phyloP scores from a whole-genome alignment of 2,113 vertebrate genomes.

The Notechis scutatus region DNA sequence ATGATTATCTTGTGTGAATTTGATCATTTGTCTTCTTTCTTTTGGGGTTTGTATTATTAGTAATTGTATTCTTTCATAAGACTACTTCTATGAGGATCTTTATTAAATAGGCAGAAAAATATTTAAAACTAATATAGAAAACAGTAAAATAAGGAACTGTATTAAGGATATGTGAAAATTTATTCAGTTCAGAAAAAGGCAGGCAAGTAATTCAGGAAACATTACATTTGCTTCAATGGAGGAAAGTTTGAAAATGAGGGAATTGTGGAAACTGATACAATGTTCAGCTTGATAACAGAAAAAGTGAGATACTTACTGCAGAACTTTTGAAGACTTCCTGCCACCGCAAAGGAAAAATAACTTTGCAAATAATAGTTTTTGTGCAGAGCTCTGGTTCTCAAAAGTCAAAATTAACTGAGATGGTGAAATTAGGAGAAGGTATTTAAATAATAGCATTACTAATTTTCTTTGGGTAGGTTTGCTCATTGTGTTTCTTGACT shows the following conservation, averaged over 20 bases:
- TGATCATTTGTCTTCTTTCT: background rate
- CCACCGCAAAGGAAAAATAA: background rate
- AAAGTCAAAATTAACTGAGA: too few relatives aligned
- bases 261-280: background rate
- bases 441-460: too few relatives aligned
- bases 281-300: background rate
- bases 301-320: background rate
- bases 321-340: background rate
- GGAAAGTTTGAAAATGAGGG: background rate
- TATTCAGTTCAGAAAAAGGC: background rate
- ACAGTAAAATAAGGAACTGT: background rate
- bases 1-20: background rate
- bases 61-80: background rate
- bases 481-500: too few relatives aligned
- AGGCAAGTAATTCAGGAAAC: background rate
- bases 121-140: background rate
- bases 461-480: too few relatives aligned
- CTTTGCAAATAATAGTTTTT: too few relatives aligned
- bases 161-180: background rate
- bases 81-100: background rate
- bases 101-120: background rate
- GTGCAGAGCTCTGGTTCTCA: too few relatives aligned
- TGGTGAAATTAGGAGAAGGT: too few relatives aligned
- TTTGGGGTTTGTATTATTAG: background rate
- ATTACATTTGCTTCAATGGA: background rate